These are phyloP conservation scores for Laspeyria flexula DNA, from an alignment of 2,888 invertebrate genomes.

Conservation along the genomic window DNA sequence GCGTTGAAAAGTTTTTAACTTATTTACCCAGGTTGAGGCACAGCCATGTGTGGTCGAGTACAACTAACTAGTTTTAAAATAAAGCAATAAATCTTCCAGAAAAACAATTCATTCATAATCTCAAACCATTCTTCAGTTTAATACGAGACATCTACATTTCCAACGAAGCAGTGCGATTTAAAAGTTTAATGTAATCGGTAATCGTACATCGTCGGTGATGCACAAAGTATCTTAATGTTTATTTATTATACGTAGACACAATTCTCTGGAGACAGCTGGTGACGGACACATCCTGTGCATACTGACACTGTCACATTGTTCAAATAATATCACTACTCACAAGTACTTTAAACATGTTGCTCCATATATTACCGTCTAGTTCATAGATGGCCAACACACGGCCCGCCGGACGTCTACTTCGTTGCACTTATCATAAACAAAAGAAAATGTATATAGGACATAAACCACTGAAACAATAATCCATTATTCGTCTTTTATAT, in stretches of 20 bases:
- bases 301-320: conserved; percentile 41
- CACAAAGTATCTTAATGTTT: conserved; percentile 63
- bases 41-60: too few relatives aligned
- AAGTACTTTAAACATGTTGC: conserved; percentile 1
- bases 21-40: too few relatives aligned
- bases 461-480: too few relatives aligned
- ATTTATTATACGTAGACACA: conserved; percentile 57
- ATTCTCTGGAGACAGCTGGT: conserved; percentile 47
- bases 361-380: too few relatives aligned
- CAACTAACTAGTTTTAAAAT: too few relatives aligned
- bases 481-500: too few relatives aligned
- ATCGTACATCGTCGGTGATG: conserved; percentile 29
- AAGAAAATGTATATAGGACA: too few relatives aligned
- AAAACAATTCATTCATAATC: conserved; percentile 57
- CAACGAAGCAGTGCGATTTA: conserved; percentile 53
- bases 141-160: conserved; percentile 48
- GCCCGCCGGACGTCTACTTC: too few relatives aligned
- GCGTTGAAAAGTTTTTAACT: too few relatives aligned
- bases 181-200: conserved; percentile 56
- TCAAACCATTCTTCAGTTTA: conserved; percentile 49
- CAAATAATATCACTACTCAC: conserved; percentile 35
- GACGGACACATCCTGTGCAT: conserved; percentile 63
- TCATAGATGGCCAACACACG: too few relatives aligned
- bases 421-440: too few relatives aligned
- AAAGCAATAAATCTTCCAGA: conserved; percentile 43